Evolutionary conservation across 2,113 vertebrate genomes (phyloP).

Genomic region (Mormyrus iriodes): DNA sequence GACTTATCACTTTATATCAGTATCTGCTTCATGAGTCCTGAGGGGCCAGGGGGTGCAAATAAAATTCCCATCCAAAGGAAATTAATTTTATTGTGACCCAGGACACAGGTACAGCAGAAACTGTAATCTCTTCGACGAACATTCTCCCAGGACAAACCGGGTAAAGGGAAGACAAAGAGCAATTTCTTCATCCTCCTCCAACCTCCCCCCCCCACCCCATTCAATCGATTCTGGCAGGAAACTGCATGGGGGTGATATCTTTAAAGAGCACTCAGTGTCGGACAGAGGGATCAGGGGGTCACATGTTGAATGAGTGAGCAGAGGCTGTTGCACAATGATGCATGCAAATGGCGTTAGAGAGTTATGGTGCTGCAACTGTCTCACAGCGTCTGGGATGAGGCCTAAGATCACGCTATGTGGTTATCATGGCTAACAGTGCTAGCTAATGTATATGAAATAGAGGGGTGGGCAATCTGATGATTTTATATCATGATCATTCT

Average conservation of each 20-base stretch:
- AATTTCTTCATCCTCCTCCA: slow-evolving; percentile 26
- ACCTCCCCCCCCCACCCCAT: slow-evolving; percentile 23
- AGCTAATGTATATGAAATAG: not conserved
- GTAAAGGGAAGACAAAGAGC: slow-evolving; percentile 33
- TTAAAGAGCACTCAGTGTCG: not conserved
- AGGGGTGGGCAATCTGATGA: too few relatives aligned
- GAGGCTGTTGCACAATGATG: too few relatives aligned
- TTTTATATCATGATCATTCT: too few relatives aligned
- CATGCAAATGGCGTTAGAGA: too few relatives aligned
- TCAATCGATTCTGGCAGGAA: not conserved
- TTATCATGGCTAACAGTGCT: not conserved
- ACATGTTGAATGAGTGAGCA: too few relatives aligned
- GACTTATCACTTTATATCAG: slow-evolving; percentile 41
- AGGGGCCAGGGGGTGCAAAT: slow-evolving; percentile 39
- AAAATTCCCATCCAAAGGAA: slow-evolving; percentile 59
- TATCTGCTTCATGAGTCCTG: slow-evolving; percentile 38
- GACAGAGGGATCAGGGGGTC: not conserved
- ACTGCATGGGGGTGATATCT: not conserved
- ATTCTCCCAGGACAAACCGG: slow-evolving; percentile 50
- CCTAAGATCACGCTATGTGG: not conserved
- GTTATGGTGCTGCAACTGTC: not conserved
- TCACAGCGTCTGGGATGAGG: not conserved
- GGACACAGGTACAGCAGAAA: slow-evolving; percentile 49
- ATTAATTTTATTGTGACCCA: slow-evolving; percentile 57
- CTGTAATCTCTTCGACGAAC: slow-evolving; percentile 56